A percentile compares a stretch with the other conserved stretches of the same genome.
Conservation (phyloP, 37 sponge, comb jelly and placozoan genomes). For the Halisarca cf. caerulea region DNA sequence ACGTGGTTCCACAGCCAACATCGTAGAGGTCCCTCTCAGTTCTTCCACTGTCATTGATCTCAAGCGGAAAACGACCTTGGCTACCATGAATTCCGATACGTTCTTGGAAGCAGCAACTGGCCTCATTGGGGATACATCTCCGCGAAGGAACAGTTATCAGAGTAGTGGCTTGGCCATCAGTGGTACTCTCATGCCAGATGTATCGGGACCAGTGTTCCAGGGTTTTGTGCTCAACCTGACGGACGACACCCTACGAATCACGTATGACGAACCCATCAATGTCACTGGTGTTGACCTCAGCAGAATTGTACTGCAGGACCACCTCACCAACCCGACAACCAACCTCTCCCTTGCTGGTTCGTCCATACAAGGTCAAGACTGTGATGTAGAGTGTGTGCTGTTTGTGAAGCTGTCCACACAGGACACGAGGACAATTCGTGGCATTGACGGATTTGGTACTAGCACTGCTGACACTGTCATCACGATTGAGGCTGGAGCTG, state of each 20-base stretch:
- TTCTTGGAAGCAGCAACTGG: conserved; percentile 26
- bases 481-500: conserved; percentile 16
- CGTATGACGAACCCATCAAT: conserved; percentile 37
- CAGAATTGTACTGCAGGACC: conserved; percentile 19
- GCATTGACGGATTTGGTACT: conserved; percentile 41
- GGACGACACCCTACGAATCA: conserved; percentile 15
- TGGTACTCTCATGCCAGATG: conserved; percentile 25
- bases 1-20: conserved; percentile 24
- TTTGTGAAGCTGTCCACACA: conserved; percentile 34
- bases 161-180: not conserved
- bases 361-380: not conserved
- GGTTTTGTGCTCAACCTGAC: conserved; percentile 28
- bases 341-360: conserved; percentile 26
- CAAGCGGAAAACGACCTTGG: conserved; percentile 57
- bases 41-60: conserved; percentile 38
- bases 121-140: conserved; percentile 63
- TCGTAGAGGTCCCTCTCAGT: conserved; percentile 12
- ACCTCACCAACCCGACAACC: conserved; percentile 4
- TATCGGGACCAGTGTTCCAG: not conserved
- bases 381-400: conserved; percentile 49
- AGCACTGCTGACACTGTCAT: conserved; percentile 51
- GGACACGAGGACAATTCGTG: conserved; percentile 54
- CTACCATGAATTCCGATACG: conserved; percentile 48
- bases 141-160: conserved; percentile 54
- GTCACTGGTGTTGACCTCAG: not conserved